Base-by-base conservation (phyloP, 2,888 invertebrate genomes). In the Pycnomerus fuliginosus region DNA sequence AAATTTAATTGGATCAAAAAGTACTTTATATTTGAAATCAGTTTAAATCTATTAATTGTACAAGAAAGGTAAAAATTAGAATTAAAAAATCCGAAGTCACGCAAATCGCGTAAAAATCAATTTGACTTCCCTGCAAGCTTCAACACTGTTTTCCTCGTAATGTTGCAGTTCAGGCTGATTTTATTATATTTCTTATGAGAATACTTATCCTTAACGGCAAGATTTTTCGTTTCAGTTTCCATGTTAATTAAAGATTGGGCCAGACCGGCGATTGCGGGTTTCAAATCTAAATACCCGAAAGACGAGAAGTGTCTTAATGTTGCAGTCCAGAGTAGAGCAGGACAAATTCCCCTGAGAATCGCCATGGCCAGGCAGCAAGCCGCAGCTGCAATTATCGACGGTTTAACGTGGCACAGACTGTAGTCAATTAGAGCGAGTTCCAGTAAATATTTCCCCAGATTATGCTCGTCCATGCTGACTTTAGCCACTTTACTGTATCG, bases 401-500 rank as follows among this genome's bases (percentile, higher is more conserved):
- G 94, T 45, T 79, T 76, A 61, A 86, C 79, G 60, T 85, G 82
- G 12, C 85, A 82, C 76, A 93, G 78, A 8, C 82, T 76, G 66
- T 94, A 91, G 45, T 94, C 88, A 3, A 91, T 71, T 28, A 94
- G 74, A 38, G 86, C 79, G 48, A 94, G 75, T 69, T 98, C 97
- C 62, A 94, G 79, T 43, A 97, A 80, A 69, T 93, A 98, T 74
- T 98, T 96, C 8, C 91, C 90, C 7, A 64, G 44, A 25, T 42
- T 42, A 40, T 70, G 66, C 11, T 68, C 61, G 20, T 75, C 66
- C 13, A 80, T 76, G 32, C 77, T 74, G 32, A 87, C 89, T 29
- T 76, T 74, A 0, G 78, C 78, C 5, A 81, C 78, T 61, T 79
- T 80, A 3, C 76, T 75, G 58, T 76, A 80, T 75, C 96, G 83